Conservation (phyloP, 2,797 vertebrate genomes). For the Lophotriccus pileatus region DNA sequence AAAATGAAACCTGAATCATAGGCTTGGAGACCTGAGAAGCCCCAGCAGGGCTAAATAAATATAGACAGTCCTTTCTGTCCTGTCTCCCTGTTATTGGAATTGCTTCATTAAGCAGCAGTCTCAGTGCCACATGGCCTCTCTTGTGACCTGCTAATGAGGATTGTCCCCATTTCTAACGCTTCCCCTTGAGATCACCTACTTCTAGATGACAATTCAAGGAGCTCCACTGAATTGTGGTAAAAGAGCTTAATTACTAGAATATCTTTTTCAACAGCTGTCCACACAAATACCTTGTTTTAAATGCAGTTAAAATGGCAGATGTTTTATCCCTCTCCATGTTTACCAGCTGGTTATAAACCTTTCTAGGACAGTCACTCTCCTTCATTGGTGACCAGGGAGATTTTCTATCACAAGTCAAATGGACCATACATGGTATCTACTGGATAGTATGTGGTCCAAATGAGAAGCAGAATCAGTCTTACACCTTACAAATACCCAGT, state of each 20-base stretch:
- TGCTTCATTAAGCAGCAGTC: background rate
- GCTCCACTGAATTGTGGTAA: background rate
- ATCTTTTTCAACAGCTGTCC: background rate
- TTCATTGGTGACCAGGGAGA: background rate
- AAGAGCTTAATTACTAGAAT: background rate
- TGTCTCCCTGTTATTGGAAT: background rate
- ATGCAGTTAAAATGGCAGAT: background rate
- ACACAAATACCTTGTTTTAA: background rate
- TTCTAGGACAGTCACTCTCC: background rate
- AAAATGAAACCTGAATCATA: conserved; percentile 20
- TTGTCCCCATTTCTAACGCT: background rate
- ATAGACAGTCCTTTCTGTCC: background rate
- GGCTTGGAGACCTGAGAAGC: background rate
- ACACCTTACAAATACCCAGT: background rate
- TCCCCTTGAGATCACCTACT: background rate
- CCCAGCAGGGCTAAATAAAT: background rate
- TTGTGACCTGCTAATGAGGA: background rate
- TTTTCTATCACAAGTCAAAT: background rate
- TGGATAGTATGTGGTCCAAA: too few species aligned
- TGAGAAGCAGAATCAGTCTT: background rate
- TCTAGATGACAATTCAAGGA: background rate
- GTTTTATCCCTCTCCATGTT: background rate
- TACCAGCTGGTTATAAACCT: background rate
- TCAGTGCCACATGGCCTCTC: background rate
- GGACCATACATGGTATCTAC: background rate